These are phyloP conservation scores for Leucophenga montana DNA, from an alignment of 2,888 invertebrate species.

Conservation along the genomic window DNA sequence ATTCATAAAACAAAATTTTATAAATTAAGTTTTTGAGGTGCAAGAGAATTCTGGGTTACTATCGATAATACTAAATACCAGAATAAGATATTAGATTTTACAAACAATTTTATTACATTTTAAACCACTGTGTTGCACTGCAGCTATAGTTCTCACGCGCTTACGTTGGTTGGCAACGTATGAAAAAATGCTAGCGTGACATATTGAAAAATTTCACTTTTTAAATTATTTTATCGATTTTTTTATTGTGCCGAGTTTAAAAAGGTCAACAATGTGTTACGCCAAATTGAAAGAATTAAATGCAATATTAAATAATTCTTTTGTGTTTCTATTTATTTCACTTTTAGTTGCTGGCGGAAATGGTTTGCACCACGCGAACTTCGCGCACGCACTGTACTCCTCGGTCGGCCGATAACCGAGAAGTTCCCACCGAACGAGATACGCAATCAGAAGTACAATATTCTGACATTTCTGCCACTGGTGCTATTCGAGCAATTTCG, in stretches of 20 bases:
- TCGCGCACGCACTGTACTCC: slow-evolving; percentile 82
- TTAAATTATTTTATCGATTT: slow-evolving; percentile 40
- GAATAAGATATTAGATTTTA: too few species aligned
- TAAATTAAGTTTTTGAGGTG: too few species aligned
- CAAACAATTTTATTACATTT: too few species aligned
- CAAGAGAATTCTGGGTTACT: too few species aligned
- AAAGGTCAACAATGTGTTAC: too few species aligned
- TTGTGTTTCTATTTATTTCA: slow-evolving; percentile 24
- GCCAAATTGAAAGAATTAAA: too few species aligned
- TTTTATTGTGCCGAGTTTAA: slow-evolving; percentile 30
- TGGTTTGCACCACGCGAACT: slow-evolving; percentile 84
- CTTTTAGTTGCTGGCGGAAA: slow-evolving; percentile 83
- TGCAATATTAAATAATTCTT: not conserved
- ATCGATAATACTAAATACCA: too few species aligned
- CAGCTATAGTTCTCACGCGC: not conserved
- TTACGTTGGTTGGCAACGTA: not conserved
- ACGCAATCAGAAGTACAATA: slow-evolving; percentile 98
- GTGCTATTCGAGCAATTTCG: slow-evolving; percentile 99
- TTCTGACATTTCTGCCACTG: slow-evolving; percentile 89
- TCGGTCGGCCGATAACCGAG: slow-evolving; percentile 84
- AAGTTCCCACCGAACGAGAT: slow-evolving; percentile 96
- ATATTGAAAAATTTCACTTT: slow-evolving; percentile 23
- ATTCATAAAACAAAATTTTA: too few species aligned
- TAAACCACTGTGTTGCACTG: not conserved
- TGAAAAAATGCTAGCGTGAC: not conserved